phyloP scores from a whole-genome alignment of 2,888 invertebrate genomes.

The Lottia scabra region DNA sequence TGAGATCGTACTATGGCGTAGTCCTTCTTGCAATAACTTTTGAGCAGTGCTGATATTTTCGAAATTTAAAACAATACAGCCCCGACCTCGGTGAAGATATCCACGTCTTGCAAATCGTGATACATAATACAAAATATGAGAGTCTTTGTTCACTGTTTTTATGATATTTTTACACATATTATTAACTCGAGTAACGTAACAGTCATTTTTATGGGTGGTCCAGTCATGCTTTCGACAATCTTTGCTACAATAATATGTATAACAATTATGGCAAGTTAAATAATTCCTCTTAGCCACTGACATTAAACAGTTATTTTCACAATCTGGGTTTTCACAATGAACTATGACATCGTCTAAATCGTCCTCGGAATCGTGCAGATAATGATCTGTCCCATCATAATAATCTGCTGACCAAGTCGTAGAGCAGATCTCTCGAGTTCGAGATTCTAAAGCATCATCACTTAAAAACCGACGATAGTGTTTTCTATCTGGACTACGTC shows the following conservation, averaged over 20 bases:
- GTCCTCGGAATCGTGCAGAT: neutral
- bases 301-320: conserved; percentile 66
- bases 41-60: conserved; percentile 88
- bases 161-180: conserved; percentile 81
- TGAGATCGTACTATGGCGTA: conserved; percentile 80
- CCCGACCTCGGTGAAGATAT: conserved; percentile 85
- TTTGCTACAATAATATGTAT: conserved; percentile 92
- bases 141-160: conserved; percentile 69
- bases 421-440: conserved; percentile 9
- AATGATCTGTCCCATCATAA: neutral
- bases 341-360: conserved; percentile 39
- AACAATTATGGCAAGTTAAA: conserved; percentile 95
- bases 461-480: conserved; percentile 2
- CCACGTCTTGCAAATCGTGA: conserved; percentile 88
- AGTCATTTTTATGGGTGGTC: conserved; percentile 88
- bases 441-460: neutral
- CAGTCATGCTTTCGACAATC: conserved; percentile 92
- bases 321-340: conserved; percentile 60
- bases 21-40: conserved; percentile 80
- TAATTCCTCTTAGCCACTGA: conserved; percentile 84
- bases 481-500: neutral
- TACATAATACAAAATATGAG: conserved; percentile 74
- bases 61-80: conserved; percentile 92
- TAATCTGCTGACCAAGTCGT: neutral
- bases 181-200: conserved; percentile 90